Evolutionary conservation across 2,888 invertebrate species (phyloP).

Genomic region (Leptinotarsa juncta): DNA sequence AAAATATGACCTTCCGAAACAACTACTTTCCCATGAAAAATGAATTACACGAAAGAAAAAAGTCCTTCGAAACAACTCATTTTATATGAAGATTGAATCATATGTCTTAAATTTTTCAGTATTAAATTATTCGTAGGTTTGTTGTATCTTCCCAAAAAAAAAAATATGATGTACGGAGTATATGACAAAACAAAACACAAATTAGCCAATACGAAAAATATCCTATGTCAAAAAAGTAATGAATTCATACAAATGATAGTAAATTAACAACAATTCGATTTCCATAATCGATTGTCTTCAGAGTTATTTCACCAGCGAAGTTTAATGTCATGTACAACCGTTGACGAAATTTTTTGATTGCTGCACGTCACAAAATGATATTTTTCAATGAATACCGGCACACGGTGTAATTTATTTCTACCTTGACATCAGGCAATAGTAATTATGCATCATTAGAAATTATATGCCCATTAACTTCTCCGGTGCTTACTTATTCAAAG

Average conservation of each 20-base stretch:
- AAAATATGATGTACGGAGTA: too few relatives aligned
- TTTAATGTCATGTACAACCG: background rate
- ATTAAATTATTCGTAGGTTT: too few relatives aligned
- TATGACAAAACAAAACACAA: too few relatives aligned
- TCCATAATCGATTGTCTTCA: background rate
- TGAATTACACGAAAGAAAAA: too few relatives aligned
- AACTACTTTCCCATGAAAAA: too few relatives aligned
- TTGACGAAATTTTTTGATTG: constrained; percentile 2
- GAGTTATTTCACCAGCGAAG: background rate
- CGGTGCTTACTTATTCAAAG: background rate
- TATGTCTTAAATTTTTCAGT: too few relatives aligned
- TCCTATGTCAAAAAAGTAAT: background rate
- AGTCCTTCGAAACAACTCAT: too few relatives aligned
- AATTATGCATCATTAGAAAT: constrained; percentile 18
- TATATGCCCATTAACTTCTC: constrained; percentile 15
- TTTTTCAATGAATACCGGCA: constrained; percentile 13
- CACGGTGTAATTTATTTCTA: constrained; percentile 8
- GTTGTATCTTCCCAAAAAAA: too few relatives aligned
- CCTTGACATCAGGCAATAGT: constrained; percentile 15
- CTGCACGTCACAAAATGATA: constrained; percentile 3
- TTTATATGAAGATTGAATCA: too few relatives aligned
- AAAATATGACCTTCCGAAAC: too few relatives aligned
- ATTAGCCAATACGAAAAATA: background rate
- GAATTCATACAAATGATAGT: background rate
- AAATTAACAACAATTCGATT: background rate